A percentile compares a stretch with the other conserved stretches of the same genome.
These are phyloP conservation scores for Pterocles burchelli DNA, from an alignment of 2,113 vertebrate species.

Conservation along the genomic window DNA sequence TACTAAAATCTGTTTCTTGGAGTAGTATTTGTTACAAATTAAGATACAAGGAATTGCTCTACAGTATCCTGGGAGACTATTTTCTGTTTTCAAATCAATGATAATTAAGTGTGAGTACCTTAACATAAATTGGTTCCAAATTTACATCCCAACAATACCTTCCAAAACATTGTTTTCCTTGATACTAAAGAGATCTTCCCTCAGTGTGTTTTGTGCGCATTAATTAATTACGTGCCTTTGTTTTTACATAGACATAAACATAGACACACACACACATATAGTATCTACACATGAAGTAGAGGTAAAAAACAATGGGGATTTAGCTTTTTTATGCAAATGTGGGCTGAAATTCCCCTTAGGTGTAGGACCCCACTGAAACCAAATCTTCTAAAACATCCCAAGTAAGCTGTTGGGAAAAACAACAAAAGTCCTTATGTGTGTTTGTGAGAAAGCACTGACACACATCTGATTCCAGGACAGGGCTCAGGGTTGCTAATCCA, in stretches of 20 bases:
- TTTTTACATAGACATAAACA: background rate
- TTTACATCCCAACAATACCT: background rate
- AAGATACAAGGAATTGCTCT: background rate
- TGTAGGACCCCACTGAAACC: background rate
- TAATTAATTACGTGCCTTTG: background rate
- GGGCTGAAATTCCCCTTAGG: background rate
- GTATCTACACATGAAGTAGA: background rate
- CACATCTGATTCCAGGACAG: background rate
- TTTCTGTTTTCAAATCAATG: constrained; percentile 15
- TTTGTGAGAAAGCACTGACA: background rate
- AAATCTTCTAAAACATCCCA: background rate
- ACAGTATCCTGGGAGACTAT: background rate
- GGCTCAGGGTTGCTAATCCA: background rate
- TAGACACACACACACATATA: background rate
- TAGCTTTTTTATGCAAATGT: background rate
- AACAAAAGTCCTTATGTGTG: background rate
- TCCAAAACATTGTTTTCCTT: background rate
- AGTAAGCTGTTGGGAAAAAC: background rate
- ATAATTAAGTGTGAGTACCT: background rate
- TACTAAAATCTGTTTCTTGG: background rate
- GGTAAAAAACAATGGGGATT: background rate
- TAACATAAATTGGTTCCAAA: background rate
- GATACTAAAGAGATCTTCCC: background rate
- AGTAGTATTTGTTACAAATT: background rate
- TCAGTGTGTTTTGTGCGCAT: background rate